Percentiles rank a stretch among this genome's conserved stretches.
phyloP scores from a whole-genome alignment of 2,113 vertebrate genomes.

The Sprattus sprattus region DNA sequence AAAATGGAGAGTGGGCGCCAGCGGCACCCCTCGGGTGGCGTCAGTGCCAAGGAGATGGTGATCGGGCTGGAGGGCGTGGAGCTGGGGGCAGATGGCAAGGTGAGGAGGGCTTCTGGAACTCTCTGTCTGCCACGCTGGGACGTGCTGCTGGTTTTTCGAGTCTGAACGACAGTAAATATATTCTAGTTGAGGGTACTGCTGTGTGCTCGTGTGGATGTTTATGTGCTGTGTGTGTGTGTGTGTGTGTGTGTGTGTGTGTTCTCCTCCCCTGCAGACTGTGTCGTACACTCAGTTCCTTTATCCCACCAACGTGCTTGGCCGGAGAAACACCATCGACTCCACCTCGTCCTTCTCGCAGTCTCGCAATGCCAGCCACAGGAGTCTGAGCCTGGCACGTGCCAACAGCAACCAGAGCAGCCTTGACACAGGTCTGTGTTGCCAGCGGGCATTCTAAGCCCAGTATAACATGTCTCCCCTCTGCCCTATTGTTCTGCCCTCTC shows the following conservation, averaged over 20 bases:
- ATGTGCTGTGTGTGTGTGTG: not conserved
- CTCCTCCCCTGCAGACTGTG: slow-evolving; percentile 79
- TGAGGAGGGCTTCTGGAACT: slow-evolving; percentile 60
- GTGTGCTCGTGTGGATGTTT: not conserved
- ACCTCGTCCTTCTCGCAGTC: slow-evolving; percentile 92
- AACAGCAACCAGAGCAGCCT: slow-evolving; percentile 97
- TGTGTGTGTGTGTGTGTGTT: slow-evolving; percentile 24
- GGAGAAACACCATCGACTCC: slow-evolving; percentile 95
- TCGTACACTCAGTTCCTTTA: slow-evolving; percentile 97
- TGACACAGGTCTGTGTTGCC: slow-evolving; percentile 78
- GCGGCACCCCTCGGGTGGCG: slow-evolving; percentile 84
- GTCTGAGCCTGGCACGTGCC: slow-evolving; percentile 87
- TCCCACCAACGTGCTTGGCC: slow-evolving; percentile 88
- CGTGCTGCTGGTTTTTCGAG: not conserved
- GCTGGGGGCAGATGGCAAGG: slow-evolving; percentile 95
- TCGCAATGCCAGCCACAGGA: slow-evolving; percentile 92
- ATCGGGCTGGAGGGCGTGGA: slow-evolving; percentile 97
- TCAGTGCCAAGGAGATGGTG: slow-evolving; percentile 90
- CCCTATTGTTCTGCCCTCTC: slow-evolving; percentile 10
- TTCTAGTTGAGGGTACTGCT: not conserved
- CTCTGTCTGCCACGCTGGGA: not conserved
- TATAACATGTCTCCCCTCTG: not conserved
- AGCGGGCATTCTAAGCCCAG: not conserved
- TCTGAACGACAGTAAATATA: not conserved
- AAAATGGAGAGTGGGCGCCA: slow-evolving; percentile 89